Conservation (phyloP, 1,140 invertebrate genomes). For the Octopus sinensis region DNA sequence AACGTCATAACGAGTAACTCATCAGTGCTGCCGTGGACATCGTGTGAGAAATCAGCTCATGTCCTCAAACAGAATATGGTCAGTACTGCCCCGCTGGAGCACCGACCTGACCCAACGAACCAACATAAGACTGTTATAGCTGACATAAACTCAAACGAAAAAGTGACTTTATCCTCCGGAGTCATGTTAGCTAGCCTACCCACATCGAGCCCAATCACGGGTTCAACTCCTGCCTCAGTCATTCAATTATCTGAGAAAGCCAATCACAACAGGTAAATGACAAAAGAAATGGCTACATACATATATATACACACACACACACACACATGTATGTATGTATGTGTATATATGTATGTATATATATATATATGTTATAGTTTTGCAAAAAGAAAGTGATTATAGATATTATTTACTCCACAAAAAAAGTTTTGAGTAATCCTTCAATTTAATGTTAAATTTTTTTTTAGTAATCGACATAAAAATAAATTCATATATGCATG, state of each 20-base stretch:
- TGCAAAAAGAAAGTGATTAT: too few species aligned
- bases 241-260: conserved; percentile 34
- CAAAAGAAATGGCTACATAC: background rate
- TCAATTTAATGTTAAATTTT: too few species aligned
- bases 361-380: too few species aligned
- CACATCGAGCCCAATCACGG: conserved; percentile 37
- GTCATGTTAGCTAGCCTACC: conserved; percentile 10
- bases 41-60: background rate
- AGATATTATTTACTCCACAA: too few species aligned
- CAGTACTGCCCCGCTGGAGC: background rate
- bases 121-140: background rate
- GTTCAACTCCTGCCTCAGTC: conserved; percentile 44
- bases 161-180: background rate
- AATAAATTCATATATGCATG: too few species aligned
- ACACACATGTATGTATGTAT: too few species aligned
- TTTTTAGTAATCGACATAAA: too few species aligned
- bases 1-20: conserved; percentile 5
- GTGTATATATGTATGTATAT: too few species aligned
- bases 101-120: conserved; percentile 19
- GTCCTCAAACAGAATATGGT: background rate
- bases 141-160: background rate
- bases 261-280: conserved; percentile 24
- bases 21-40: conserved; percentile 19
- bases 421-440: too few species aligned
- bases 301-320: too few species aligned